Evolutionary conservation across 2,113 vertebrate genomes (phyloP).

Genomic region (Fulica atra): DNA sequence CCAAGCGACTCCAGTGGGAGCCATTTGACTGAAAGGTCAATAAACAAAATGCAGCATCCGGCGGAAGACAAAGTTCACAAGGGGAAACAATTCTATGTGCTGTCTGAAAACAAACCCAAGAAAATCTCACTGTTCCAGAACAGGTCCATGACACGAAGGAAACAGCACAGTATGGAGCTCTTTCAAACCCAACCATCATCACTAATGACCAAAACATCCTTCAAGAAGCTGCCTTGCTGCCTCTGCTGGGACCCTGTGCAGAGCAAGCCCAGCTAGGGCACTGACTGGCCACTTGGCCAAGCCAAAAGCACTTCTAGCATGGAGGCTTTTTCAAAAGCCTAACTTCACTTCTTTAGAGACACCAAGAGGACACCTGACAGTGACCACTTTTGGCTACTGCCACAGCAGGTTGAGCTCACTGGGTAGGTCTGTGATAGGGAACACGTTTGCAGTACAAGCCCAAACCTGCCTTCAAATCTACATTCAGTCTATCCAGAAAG

Average conservation of each 20-base stretch:
- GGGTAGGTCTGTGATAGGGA: not conserved
- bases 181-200: not conserved
- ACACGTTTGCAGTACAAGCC: not conserved
- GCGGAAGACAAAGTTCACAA: not conserved
- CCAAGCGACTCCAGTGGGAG: not conserved
- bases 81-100: not conserved
- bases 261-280: not conserved
- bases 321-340: not conserved
- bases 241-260: not conserved
- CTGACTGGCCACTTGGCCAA: not conserved
- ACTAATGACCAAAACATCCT: not conserved
- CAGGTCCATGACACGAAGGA: not conserved
- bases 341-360: not conserved
- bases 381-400: not conserved
- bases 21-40: constrained; percentile 41
- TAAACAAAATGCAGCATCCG: constrained; percentile 49
- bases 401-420: not conserved
- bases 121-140: not conserved
- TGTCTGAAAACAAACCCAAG: not conserved
- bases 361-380: not conserved
- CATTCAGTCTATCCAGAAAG: not conserved
- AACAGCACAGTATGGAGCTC: not conserved
- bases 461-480: not conserved
- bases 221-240: not conserved
- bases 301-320: not conserved